Base-by-base conservation (phyloP, 2,113 vertebrate species). In the Scomber scombrus region DNA sequence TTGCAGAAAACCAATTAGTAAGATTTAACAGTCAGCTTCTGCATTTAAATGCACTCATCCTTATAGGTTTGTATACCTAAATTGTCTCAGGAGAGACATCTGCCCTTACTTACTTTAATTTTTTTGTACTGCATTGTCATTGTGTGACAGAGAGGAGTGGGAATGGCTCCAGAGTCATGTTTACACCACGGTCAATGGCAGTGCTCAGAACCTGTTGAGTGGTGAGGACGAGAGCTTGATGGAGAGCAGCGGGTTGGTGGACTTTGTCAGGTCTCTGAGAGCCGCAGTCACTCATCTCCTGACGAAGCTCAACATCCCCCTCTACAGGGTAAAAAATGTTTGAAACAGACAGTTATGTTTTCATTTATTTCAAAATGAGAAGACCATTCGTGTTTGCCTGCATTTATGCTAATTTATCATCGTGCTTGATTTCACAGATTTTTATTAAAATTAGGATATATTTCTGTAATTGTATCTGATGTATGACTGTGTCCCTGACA, bases 281-380 rank as follows among this genome's bases (percentile, higher is more conserved):
- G 85, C 88, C 0, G 94, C 94, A 0, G 74, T 95, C 79, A 90
- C 89, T 10, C 90, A 90, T 29, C 92, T 95, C 45, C 89, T 95
- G 63, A 93, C 92, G 0, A 95, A 95, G 90, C 94, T 95, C 89
- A 93, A 93, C 86, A 92, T 95, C 86, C 94, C 95, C 70, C 93
- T 95, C 85, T 90, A 94, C 80, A 93, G 94, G 93, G 95, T 95
- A 93, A 89, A 15, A 11, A 10, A 1, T 1, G 3, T 11, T 31
- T 60, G n/a, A 26, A 46, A 12, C 21, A 21, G 54, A 56, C 57
- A 23, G n/a, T 2, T 26, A 13, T 15, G 2, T 31, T 40, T 18
- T 2, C 40, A 45, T 45, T 4, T 26, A 23, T 31, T 58, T 31
- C 3, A 58, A 26, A 26, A 26, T 26, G 23, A 26, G 23, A 26